A percentile compares a stretch with the other conserved stretches of the same genome.
Conservation (phyloP, 2,888 invertebrate genomes). For the Agriopis aurantiaria region DNA sequence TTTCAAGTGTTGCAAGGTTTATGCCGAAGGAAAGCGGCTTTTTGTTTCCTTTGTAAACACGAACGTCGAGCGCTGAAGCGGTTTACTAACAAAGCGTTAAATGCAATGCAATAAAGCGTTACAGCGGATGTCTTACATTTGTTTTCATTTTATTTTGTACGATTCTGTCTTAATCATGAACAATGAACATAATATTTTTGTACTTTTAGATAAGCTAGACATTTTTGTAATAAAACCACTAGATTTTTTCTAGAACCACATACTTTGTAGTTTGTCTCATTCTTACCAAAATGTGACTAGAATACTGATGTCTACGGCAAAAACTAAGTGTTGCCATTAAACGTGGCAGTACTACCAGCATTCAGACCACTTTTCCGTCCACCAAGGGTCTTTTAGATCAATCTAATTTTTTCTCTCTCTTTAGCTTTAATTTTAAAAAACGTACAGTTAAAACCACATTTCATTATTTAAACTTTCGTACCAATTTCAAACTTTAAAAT, state of each 20-base stretch:
- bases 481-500: neutral
- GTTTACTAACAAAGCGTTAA: conserved; percentile 18
- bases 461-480: neutral
- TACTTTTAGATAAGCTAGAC: neutral
- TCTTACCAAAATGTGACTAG: too few species aligned
- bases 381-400: too few species aligned
- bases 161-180: too few species aligned
- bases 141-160: neutral
- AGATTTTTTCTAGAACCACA: too few species aligned
- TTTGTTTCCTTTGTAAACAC: conserved; percentile 31
- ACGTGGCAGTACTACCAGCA: too few species aligned
- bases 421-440: too few species aligned
- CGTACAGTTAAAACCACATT: neutral
- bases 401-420: too few species aligned
- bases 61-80: conserved; percentile 17
- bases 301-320: too few species aligned
- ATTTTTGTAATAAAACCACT: too few species aligned
- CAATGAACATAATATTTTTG: neutral
- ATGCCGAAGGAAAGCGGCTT: conserved; percentile 40
- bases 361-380: too few species aligned
- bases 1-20: conserved; percentile 34
- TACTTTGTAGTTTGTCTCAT: too few species aligned
- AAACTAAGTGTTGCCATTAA: too few species aligned
- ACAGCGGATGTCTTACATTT: neutral
- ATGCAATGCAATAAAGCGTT: conserved; percentile 9